These are phyloP conservation scores for Lasiommata megera DNA, from an alignment of 2,888 invertebrate genomes.

Conservation along the genomic window DNA sequence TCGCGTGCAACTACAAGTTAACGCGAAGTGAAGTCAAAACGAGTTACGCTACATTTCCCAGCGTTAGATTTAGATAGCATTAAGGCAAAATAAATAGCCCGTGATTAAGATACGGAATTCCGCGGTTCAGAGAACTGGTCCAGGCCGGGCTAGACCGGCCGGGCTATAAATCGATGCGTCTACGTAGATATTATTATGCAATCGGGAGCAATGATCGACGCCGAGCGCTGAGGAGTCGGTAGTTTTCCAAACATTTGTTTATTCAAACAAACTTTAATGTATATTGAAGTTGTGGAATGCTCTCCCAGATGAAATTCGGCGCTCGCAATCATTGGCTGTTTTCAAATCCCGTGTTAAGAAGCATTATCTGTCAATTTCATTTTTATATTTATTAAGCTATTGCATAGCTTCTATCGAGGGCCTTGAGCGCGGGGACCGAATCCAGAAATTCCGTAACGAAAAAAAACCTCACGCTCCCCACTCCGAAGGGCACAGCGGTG, in stretches of 20 bases:
- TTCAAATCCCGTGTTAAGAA: too few relatives aligned
- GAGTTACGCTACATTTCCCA: background rate
- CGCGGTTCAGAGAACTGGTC: slow-evolving; percentile 15
- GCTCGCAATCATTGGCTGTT: too few relatives aligned
- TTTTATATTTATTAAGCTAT: too few relatives aligned
- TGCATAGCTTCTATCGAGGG: too few relatives aligned
- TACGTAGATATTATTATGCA: slow-evolving; percentile 24
- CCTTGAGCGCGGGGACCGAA: too few relatives aligned
- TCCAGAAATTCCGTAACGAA: too few relatives aligned
- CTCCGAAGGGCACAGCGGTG: too few relatives aligned
- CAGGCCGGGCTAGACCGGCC: slow-evolving; percentile 5
- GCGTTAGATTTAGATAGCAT: slow-evolving; percentile 13
- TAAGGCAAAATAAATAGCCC: slow-evolving; percentile 14
- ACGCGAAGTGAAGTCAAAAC: background rate
- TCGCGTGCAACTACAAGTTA: slow-evolving; percentile 5
- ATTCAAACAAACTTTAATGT: too few relatives aligned
- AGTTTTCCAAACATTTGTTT: background rate
- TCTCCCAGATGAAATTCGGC: too few relatives aligned
- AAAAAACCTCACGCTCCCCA: too few relatives aligned
- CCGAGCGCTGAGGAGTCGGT: slow-evolving; percentile 16
- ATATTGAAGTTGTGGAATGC: too few relatives aligned
- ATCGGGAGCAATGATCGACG: slow-evolving; percentile 25
- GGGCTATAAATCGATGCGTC: slow-evolving; percentile 26
- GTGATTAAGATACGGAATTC: slow-evolving; percentile 25
- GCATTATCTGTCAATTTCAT: too few relatives aligned